Base-by-base conservation (phyloP, 2,113 vertebrate species). In the Synchiropus splendidus region DNA sequence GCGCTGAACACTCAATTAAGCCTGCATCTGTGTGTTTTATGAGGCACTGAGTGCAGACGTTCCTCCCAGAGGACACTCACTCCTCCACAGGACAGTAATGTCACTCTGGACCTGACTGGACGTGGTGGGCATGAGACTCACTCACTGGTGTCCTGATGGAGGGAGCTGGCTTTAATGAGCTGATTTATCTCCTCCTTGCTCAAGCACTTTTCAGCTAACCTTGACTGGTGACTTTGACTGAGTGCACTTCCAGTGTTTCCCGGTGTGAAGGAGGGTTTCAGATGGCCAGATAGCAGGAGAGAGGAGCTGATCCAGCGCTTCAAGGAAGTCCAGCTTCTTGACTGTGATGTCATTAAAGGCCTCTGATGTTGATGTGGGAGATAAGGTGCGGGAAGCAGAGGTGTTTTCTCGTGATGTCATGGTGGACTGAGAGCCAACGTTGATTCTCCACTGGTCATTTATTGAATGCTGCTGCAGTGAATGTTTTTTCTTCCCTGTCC, bases 11-110 rank as follows among this genome's bases (percentile, higher is more conserved):
- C 89, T 91, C 91, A 91, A 91, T 98, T 94, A 98, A 94, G 91
- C 88, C 88, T 89, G 89, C 92, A 92, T 96, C 91, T 95, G 91
- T 92, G 89, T 91, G 91, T 89, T 96, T 98, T 93, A 96, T 87
- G 88, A 91, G 86, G 87, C 86, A 49, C 68, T 36, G 82, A 62
- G 73, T 86, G 85, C 80, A 70, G 87, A 72, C 83, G 44, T 69
- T 78, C 79, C 34, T 78, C 83, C 51, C 77, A 56, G 60, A 85
- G 85, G 87, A 83, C 89, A 86, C 88, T 90, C 90, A 91, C 84
- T 91, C 90, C 90, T 90, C 83, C 77, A 78, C 78, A 42, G 81
- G 88, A 89, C 87, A 88, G 88, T 90, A 52, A 77, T 67, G 79
- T 78, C 81, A 84, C 51, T 17, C 42, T 27, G 59, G 13, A 79